Percentiles rank a stretch among this genome's conserved stretches.
Evolutionary conservation across 2,797 vertebrate species (phyloP).

Genomic region (Alectoris magna): DNA sequence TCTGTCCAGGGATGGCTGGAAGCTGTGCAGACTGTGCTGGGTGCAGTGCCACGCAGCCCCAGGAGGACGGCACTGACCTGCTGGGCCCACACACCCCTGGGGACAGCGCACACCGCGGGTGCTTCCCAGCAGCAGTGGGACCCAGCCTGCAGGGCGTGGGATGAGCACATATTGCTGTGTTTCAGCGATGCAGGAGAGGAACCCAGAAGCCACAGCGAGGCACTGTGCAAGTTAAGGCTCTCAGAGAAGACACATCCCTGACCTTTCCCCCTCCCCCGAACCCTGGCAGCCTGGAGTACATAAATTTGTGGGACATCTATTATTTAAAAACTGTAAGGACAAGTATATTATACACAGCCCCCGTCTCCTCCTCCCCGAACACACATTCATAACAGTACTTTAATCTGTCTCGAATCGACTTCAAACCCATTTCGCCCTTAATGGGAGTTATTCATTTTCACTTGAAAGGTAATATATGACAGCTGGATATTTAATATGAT

Average conservation of each 20-base stretch:
- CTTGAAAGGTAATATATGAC: constrained; percentile 85
- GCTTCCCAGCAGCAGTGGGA: background rate
- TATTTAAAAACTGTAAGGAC: constrained; percentile 84
- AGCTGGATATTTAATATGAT: constrained; percentile 84
- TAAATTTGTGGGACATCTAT: constrained; percentile 81
- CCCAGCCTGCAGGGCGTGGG: background rate
- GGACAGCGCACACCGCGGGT: background rate
- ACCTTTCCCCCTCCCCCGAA: constrained; percentile 73
- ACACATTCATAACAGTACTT: constrained; percentile 84
- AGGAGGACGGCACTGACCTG: fast-evolving
- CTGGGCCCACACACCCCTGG: fast-evolving
- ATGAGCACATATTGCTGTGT: background rate
- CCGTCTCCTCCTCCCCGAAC: constrained; percentile 73
- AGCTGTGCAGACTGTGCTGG: background rate
- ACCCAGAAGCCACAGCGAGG: constrained; percentile 57
- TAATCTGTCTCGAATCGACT: constrained; percentile 86
- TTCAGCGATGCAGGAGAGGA: background rate
- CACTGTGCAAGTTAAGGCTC: constrained; percentile 55
- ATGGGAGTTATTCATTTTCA: constrained; percentile 87
- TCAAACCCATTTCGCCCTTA: constrained; percentile 84
- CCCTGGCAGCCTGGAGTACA: constrained; percentile 73
- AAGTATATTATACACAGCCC: constrained; percentile 77
- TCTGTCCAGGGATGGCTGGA: background rate
- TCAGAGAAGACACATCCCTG: constrained; percentile 67
- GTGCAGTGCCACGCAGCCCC: background rate